These are phyloP conservation scores for Oreochromis mossambicus DNA, from an alignment of 2,797 vertebrate species.

Conservation along the genomic window DNA sequence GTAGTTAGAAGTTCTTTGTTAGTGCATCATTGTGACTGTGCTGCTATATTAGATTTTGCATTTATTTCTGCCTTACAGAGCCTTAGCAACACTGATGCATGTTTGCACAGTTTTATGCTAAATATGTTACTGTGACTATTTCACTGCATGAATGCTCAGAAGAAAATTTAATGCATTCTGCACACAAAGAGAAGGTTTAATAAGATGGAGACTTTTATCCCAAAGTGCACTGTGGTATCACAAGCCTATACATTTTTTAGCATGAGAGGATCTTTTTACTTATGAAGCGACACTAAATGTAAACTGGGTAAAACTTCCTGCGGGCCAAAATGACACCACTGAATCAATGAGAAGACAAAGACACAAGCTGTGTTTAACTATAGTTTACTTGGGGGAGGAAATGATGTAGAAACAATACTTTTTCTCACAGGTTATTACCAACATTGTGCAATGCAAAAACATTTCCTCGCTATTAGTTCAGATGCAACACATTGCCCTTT, in stretches of 20 bases:
- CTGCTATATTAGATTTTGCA: neutral
- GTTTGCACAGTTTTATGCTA: neutral
- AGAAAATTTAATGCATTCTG: neutral
- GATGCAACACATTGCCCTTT: slow-evolving; percentile 34
- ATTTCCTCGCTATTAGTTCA: slow-evolving; percentile 34
- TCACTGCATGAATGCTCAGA: neutral
- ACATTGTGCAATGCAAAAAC: slow-evolving; percentile 50
- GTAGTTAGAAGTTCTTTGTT: neutral
- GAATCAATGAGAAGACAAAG: slow-evolving; percentile 10
- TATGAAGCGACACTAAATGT: neutral
- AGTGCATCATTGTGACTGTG: neutral
- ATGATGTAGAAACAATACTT: slow-evolving; percentile 51
- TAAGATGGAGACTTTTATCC: neutral
- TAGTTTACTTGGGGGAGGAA: slow-evolving; percentile 64
- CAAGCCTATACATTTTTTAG: neutral
- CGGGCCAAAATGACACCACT: neutral
- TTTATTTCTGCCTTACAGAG: neutral
- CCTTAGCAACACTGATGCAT: neutral
- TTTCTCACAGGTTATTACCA: slow-evolving; percentile 44
- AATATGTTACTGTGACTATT: neutral
- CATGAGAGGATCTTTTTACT: neutral
- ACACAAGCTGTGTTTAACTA: slow-evolving; percentile 36
- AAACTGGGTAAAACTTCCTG: neutral
- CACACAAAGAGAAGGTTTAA: neutral
- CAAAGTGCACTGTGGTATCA: neutral